Conservation (phyloP, 1,140 invertebrate species). For the Phymorhynchus buccinoides region DNA sequence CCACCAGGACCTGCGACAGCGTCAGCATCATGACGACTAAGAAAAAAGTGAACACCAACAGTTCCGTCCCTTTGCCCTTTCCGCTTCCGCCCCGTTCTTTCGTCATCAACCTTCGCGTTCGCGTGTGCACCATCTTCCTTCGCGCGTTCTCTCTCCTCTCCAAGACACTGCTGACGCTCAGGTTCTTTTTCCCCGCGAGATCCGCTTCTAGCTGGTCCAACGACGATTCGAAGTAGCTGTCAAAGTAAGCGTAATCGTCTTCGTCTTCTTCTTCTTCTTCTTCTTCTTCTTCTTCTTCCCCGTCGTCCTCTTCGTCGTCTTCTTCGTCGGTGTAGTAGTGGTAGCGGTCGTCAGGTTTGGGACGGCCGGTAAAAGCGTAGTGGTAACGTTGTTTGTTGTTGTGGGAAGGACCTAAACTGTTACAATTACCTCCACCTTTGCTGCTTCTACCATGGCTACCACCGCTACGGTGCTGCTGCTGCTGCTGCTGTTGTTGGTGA, state of each 20-base stretch:
- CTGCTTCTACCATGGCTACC: neutral
- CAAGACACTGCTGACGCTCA: neutral
- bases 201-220: neutral
- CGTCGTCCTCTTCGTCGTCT: neutral
- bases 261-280: neutral
- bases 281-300: neutral
- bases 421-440: neutral
- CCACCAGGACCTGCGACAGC: conserved; percentile 49
- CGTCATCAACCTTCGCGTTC: neutral
- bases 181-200: no score
- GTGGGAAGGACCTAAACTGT: neutral
- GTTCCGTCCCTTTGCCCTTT: conserved; percentile 29
- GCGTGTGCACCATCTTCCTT: neutral
- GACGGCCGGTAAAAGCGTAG: conserved; percentile 32
- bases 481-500: neutral
- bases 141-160: neutral
- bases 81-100: conserved; percentile 7
- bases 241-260: neutral
- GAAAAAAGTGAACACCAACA: conserved; percentile 41
- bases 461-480: neutral
- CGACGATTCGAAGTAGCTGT: neutral
- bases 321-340: neutral
- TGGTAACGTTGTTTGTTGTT: neutral
- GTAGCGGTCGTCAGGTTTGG: neutral
- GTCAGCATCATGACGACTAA: conserved; percentile 46